Base-by-base conservation (phyloP, 2,113 vertebrate genomes). In the Ranitomeya imitator region DNA sequence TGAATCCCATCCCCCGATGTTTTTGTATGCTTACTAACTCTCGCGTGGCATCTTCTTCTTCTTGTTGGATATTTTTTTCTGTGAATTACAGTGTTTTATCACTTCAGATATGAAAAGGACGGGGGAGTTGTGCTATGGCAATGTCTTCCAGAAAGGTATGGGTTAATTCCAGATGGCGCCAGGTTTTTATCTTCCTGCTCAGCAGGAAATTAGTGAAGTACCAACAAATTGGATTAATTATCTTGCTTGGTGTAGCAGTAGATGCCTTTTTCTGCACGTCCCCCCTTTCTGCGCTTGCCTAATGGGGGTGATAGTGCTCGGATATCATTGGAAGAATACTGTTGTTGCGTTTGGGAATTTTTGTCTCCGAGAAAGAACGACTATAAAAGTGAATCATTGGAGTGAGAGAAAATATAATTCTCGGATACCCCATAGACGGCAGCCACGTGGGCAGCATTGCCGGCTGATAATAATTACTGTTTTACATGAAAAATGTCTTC, bases 221-320 rank as follows among this genome's bases (percentile, higher is more conserved):
- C 18, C 73, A 19, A 26, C 85, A 78, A 78, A 86, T 78, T 86
- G 73, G 73, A 86, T 78, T 77, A 63, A 86, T 78, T 86, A 60
- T 60, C 21, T 52, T 77, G 59, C 21, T 19, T 55, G 0, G 8
- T 63, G 57, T 51, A 77, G 73, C 51, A 3, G 31, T 15, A 16
- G 69, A 55, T n/a, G n/a, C 21, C 65, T 69, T 13, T 67, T 37
- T 3, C 31, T 21, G 16, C 45, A 77, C 18, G 51, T 78, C 26
- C 7, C 14, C 69, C 61, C 3, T 45, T 14, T 16, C 31, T 76
- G 73, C 37, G 8, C 9, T 14, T 18, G 15, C 73, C 9, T 4
- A 16, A 45, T 45, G 31, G 73, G 16, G 37, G 73, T 26, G 73
- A 76, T 18, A 15, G 31, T 57, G 55, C 55, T 57, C 7, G 7